These are phyloP conservation scores for Tigriopus californicus DNA, from an alignment of 2,888 invertebrate species.

Conservation along the genomic window DNA sequence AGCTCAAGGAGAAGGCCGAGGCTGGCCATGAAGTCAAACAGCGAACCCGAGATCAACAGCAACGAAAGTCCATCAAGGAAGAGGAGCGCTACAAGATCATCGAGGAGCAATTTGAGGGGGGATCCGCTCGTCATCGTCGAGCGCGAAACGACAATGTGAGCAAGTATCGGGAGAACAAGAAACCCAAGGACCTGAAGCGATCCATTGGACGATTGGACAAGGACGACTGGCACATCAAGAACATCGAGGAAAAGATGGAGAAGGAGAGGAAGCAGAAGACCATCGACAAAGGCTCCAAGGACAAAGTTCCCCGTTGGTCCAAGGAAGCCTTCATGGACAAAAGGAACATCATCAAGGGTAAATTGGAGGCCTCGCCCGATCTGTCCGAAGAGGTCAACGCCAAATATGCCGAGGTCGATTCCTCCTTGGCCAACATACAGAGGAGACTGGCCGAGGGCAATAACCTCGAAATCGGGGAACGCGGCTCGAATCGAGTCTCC, in stretches of 20 bases:
- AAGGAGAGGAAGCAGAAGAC: neutral
- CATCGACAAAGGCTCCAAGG: slow-evolving; percentile 23
- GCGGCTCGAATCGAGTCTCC: slow-evolving; percentile 29
- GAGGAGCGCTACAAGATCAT: slow-evolving; percentile 11
- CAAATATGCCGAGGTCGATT: slow-evolving; percentile 47
- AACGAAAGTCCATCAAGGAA: slow-evolving; percentile 3
- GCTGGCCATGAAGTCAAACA: neutral
- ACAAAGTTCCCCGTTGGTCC: slow-evolving; percentile 79
- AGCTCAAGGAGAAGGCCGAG: slow-evolving; percentile 1
- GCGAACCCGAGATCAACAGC: neutral
- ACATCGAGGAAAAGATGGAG: slow-evolving; percentile 44
- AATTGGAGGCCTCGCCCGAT: neutral
- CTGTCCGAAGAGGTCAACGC: neutral
- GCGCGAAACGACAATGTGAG: neutral
- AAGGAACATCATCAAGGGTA: slow-evolving; percentile 20
- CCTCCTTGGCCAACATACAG: slow-evolving; percentile 47
- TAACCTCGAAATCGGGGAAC: slow-evolving; percentile 40
- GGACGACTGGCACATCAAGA: slow-evolving; percentile 74
- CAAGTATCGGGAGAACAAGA: slow-evolving; percentile 12
- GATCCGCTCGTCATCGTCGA: neutral
- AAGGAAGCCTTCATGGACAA: slow-evolving; percentile 45
- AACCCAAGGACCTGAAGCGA: slow-evolving; percentile 50
- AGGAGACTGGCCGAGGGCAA: slow-evolving; percentile 57
- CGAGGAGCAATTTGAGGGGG: slow-evolving; percentile 5
- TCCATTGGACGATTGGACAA: slow-evolving; percentile 62